Evolutionary conservation across 1,140 invertebrate species (phyloP), one percentile per base, ranked within the genome.

Genomic region (Trachymyrmex cornetzi): DNA sequence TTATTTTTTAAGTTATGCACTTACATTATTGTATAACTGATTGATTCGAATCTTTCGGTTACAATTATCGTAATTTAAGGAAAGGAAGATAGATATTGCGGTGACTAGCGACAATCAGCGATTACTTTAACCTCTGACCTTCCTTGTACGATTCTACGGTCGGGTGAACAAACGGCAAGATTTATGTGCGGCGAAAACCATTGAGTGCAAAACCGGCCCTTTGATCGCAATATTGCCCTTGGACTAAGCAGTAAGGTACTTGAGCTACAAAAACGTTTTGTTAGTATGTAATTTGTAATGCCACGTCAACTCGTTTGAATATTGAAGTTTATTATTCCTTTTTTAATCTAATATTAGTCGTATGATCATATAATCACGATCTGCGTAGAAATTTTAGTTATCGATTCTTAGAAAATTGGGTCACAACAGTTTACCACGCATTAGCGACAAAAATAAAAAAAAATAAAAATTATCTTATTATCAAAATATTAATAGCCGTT

Each of bases 131-230:
- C 77, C 77, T 87, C 48, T 48, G n/a, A 69, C 71, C 53, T 87
- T 75, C 24, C 44, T 24, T 16, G 38, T 59, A 24, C 34, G 55
- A 75, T 57, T 38, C 48, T 1, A 74, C 48, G 22, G 19, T 48
- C 48, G 34, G 48, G 30, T 55, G 59, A 30, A 27, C 50, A 53
- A 69, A 75, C 77, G 85, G 22, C 57, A 63, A 61, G 75, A 86
- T 86, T 82, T 87, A 87, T 81, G 27, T 69, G 69, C 53, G 27
- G 72, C 55, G 77, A 61, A 72, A 77, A 61, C 48, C 66, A 55
- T 63, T 14, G 72, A 80, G 61, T 66, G 77, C 77, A 80, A 80
- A 80, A 80, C 44, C 61, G 44, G 44, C 12, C 44, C 63, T 80
- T 80, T 80, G 57, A 77, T 77, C 75, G 16, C 24, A 34, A n/a